Conservation (phyloP, 2,797 vertebrate genomes). For the Spatula versicolor region DNA sequence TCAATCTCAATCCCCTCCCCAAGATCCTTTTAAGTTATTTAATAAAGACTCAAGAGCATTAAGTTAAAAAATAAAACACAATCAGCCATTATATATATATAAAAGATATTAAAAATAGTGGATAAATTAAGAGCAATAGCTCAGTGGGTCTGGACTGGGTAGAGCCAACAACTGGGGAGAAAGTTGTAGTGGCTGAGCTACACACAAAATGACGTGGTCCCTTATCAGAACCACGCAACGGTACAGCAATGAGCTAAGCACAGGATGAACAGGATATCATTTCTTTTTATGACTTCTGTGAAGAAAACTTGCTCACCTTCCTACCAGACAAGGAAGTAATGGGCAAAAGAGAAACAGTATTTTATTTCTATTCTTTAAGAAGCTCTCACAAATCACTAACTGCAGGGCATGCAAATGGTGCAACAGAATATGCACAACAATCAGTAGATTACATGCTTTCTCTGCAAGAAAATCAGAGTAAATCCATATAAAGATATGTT, state of each 20-base stretch:
- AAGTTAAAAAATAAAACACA: neutral
- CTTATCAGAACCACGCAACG: neutral
- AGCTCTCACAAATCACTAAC: neutral
- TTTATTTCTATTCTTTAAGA: neutral
- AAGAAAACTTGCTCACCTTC: neutral
- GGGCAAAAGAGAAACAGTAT: neutral
- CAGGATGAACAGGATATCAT: fast-evolving
- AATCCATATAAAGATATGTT: neutral
- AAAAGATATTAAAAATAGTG: neutral
- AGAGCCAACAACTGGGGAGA: neutral
- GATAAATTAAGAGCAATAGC: neutral
- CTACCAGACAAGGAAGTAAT: neutral
- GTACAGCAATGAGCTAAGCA: neutral
- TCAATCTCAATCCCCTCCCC: neutral
- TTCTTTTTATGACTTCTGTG: neutral
- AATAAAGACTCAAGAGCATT: neutral
- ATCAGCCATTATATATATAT: neutral
- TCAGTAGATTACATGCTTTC: neutral
- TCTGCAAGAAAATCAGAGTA: conserved; percentile 25
- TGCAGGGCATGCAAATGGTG: neutral
- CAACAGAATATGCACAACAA: neutral
- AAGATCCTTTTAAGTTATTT: neutral
- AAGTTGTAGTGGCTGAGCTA: neutral
- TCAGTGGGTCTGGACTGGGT: neutral
- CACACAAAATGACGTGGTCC: neutral